A percentile compares a stretch with the other conserved stretches of the same genome.
phyloP scores from a whole-genome alignment of 2,113 vertebrate species.

The Elachura formosa region DNA sequence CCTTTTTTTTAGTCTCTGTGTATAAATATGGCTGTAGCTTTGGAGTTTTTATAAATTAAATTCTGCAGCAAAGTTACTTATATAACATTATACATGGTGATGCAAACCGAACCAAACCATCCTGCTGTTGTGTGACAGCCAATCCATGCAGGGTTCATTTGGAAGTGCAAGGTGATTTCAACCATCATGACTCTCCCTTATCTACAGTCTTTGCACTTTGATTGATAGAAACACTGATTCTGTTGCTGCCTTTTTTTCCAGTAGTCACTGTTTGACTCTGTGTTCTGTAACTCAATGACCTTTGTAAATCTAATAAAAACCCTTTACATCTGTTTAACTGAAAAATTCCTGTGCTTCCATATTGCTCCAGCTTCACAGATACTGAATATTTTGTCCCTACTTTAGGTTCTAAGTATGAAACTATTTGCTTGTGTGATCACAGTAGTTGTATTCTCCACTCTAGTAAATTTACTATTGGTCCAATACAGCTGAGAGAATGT shows the following conservation, averaged over 20 bases:
- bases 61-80: background rate
- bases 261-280: background rate
- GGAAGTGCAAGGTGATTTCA: background rate
- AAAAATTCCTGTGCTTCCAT: background rate
- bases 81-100: background rate
- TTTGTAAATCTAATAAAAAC: background rate
- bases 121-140: background rate
- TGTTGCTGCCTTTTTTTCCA: background rate
- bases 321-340: background rate
- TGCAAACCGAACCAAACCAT: background rate
- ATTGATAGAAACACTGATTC: background rate
- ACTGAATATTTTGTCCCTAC: background rate
- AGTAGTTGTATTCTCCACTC: background rate
- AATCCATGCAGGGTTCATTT: background rate
- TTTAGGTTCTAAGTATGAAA: background rate
- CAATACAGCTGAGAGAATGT: background rate
- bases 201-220: background rate
- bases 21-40: background rate
- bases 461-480: background rate
- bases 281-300: background rate
- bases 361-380: background rate
- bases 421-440: background rate
- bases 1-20: background rate
- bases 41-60: background rate
- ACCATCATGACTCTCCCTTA: background rate